Conservation (phyloP, 2,113 vertebrate genomes). For the Eublepharis macularius region DNA sequence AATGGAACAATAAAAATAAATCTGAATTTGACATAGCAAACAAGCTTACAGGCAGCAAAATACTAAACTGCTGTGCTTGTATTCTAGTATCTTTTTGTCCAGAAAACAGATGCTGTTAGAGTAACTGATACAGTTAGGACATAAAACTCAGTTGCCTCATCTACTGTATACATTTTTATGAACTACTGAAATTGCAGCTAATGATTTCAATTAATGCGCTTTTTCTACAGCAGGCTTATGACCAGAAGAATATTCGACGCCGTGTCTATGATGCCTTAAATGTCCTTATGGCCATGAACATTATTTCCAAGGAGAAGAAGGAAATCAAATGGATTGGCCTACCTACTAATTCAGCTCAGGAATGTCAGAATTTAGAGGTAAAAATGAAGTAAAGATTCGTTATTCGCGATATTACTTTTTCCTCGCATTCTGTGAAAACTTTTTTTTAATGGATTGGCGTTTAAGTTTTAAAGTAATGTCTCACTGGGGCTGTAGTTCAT, state of each 20-base stretch:
- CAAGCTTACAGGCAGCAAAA: no score
- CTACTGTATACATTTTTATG: constrained; percentile 18
- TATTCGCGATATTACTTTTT: neutral
- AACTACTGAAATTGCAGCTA: constrained; percentile 27
- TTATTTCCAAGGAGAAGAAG: constrained; percentile 99
- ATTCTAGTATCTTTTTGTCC: no score
- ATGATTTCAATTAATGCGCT: constrained; percentile 42
- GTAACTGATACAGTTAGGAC: constrained; percentile 33
- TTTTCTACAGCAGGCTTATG: constrained; percentile 86
- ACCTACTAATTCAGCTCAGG: constrained; percentile 98
- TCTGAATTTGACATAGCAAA: no score
- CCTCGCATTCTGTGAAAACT: neutral
- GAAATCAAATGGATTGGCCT: constrained; percentile 99
- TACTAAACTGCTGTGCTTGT: no score
- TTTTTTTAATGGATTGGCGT: neutral
- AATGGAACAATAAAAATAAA: no score
- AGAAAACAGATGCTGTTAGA: neutral
- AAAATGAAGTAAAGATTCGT: neutral
- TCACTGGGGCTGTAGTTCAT: neutral
- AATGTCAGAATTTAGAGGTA: constrained; percentile 98
- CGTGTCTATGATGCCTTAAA: constrained; percentile 98
- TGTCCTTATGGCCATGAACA: constrained; percentile 99
- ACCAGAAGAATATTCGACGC: constrained; percentile 98
- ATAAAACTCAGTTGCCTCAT: neutral
- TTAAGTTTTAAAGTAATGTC: neutral